Evolutionary conservation across 2,113 vertebrate genomes (phyloP).

Genomic region (Phasianus colchicus): DNA sequence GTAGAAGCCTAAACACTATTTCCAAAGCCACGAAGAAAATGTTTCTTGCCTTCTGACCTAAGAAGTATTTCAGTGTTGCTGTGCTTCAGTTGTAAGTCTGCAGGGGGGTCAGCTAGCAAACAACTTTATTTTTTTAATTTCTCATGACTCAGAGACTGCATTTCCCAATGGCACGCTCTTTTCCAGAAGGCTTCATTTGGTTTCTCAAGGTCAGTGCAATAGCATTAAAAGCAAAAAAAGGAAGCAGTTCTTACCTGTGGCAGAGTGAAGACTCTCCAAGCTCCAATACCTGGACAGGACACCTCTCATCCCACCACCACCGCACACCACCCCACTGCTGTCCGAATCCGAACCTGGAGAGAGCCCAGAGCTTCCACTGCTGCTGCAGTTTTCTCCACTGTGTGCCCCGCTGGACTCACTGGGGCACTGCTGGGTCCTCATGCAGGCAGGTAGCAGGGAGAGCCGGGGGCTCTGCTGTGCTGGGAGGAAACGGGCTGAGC

Average conservation of each 20-base stretch:
- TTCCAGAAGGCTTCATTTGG: background rate
- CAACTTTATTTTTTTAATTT: background rate
- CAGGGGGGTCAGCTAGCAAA: background rate
- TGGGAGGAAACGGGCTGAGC: background rate
- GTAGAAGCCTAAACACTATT: background rate
- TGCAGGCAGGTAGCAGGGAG: constrained; percentile 65
- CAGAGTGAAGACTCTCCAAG: constrained; percentile 94
- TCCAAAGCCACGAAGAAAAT: background rate
- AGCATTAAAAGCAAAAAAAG: background rate
- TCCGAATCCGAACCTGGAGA: constrained; percentile 92
- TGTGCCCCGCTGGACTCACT: constrained; percentile 84
- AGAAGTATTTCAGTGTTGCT: background rate
- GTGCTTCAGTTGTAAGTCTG: background rate
- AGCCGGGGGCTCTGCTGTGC: constrained; percentile 75
- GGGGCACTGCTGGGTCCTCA: constrained; percentile 89
- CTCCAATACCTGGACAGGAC: constrained; percentile 94
- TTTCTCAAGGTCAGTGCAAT: constrained; percentile 71
- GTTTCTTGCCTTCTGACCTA: background rate
- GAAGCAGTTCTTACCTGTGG: constrained; percentile 85
- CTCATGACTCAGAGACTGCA: background rate
- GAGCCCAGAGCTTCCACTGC: constrained; percentile 87
- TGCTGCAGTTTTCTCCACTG: constrained; percentile 87
- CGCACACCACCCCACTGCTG: constrained; percentile 85
- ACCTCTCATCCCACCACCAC: constrained; percentile 86
- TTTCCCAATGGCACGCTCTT: background rate